A percentile compares a stretch with the other conserved stretches of the same genome.
These are phyloP conservation scores for Stomatorhinus walkeri DNA, from an alignment of 2,797 vertebrate species.

Conservation along the genomic window DNA sequence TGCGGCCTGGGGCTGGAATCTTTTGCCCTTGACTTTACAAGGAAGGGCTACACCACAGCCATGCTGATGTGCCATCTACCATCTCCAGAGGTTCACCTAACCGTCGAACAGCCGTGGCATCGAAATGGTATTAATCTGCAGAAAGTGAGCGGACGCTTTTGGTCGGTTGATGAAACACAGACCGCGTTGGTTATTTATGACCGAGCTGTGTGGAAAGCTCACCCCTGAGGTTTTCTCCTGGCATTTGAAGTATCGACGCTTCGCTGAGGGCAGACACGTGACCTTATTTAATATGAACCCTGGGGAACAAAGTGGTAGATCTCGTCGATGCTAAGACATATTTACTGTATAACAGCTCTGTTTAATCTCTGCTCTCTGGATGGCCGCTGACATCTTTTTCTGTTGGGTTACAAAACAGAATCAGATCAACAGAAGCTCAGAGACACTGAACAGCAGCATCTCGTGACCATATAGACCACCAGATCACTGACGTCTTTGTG, in stretches of 20 bases:
- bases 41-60: background rate
- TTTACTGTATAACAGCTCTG: slow-evolving; percentile 3
- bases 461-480: background rate
- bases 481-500: background rate
- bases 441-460: background rate
- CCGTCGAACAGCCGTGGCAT: background rate
- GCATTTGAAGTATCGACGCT: background rate
- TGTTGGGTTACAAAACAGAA: background rate
- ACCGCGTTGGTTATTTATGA: background rate
- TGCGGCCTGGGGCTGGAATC: slow-evolving; percentile 15
- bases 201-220: background rate
- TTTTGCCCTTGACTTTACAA: background rate
- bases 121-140: background rate
- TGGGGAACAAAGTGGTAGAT: slow-evolving; percentile 6
- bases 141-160: background rate
- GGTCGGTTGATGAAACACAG: background rate
- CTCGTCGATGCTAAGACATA: background rate
- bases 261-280: background rate
- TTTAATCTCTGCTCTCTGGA: background rate
- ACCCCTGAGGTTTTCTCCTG: background rate
- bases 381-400: background rate
- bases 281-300: slow-evolving; percentile 18
- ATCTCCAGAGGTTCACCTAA: background rate
- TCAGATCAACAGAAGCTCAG: background rate
- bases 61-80: background rate